Conservation (phyloP, 2,113 vertebrate genomes). For the Rhinolophus sinicus region DNA sequence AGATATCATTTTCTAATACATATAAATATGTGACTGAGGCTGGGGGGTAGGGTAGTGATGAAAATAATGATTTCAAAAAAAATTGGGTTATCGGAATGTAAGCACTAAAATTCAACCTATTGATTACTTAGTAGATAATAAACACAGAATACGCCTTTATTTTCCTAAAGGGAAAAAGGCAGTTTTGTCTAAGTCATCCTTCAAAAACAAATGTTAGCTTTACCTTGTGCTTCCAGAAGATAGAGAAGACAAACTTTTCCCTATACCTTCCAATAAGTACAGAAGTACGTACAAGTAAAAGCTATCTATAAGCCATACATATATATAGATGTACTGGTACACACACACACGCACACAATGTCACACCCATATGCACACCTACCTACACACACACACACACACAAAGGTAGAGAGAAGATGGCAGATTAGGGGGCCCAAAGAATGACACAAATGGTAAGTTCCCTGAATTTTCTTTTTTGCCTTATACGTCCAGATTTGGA, state of each 20-base stretch:
- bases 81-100: background rate
- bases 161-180: background rate
- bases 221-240: background rate
- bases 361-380: background rate
- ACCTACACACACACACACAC: background rate
- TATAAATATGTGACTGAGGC: background rate
- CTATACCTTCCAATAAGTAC: background rate
- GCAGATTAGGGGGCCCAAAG: background rate
- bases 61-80: background rate
- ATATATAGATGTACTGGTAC: background rate
- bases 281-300: background rate
- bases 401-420: background rate
- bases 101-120: background rate
- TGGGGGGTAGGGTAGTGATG: background rate
- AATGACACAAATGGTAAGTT: background rate
- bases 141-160: background rate
- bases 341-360: background rate
- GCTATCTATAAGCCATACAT: background rate
- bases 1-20: background rate
- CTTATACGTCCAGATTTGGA: background rate
- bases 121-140: background rate
- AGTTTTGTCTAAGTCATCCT: background rate
- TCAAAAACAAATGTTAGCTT: background rate
- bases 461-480: background rate
- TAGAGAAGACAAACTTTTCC: background rate